Evolutionary conservation across 35 echinoderm and acorn worm genomes (phyloP).

Genomic region (Acanthaster planci): DNA sequence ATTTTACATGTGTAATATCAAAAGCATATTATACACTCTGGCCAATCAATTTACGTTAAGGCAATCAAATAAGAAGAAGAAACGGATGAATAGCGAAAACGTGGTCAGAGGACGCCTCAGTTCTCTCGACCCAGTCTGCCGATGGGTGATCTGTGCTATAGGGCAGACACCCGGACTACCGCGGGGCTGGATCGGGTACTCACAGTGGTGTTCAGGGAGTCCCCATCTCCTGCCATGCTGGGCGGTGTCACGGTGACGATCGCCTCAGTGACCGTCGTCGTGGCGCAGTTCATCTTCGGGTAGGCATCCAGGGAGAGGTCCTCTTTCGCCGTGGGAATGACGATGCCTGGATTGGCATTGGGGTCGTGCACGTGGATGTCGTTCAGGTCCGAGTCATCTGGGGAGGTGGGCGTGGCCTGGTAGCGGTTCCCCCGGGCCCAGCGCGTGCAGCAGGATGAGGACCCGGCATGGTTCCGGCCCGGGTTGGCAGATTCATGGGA

Average conservation of each 20-base stretch:
- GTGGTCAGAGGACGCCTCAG: too few species aligned
- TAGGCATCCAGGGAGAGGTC: conserved; percentile 50
- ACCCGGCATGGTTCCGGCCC: conserved; percentile 49
- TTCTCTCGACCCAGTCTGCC: not conserved
- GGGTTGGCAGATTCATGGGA: conserved; percentile 42
- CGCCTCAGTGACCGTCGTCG: conserved; percentile 58
- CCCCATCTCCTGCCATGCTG: conserved; percentile 47
- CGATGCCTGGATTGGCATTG: conserved; percentile 47
- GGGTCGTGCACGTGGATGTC: conserved; percentile 75
- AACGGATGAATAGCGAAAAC: not conserved
- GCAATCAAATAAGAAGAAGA: conserved; percentile 23
- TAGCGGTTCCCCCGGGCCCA: conserved; percentile 75
- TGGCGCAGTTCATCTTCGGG: conserved; percentile 71
- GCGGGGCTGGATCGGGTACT: conserved; percentile 58
- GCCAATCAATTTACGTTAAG: conserved; percentile 2
- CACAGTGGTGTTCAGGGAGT: conserved; percentile 59
- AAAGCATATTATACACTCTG: too few species aligned
- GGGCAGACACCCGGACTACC: conserved; percentile 79
- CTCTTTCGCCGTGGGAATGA: conserved; percentile 46
- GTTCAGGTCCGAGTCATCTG: conserved; percentile 78
- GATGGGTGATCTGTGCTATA: conserved; percentile 60
- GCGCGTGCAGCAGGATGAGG: conserved; percentile 62
- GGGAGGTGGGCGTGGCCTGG: conserved; percentile 63
- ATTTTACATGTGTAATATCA: too few species aligned
- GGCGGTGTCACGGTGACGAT: conserved; percentile 65